phyloP scores from a whole-genome alignment of 2,113 vertebrate genomes.

The Pogona vitticeps region DNA sequence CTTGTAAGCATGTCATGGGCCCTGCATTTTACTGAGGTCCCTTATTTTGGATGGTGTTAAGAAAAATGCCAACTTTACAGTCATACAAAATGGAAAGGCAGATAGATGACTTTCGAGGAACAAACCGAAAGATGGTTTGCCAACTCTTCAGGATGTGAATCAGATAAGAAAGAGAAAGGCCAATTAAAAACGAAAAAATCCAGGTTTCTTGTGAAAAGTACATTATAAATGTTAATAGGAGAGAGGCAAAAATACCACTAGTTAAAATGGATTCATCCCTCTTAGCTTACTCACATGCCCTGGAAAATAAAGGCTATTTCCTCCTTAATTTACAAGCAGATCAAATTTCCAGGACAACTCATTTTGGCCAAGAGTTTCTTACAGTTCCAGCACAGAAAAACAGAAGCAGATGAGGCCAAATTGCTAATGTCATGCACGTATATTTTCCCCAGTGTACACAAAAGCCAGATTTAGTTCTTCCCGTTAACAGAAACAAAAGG shows the following conservation, averaged over 20 bases:
- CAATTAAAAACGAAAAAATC: background rate
- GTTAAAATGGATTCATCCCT: background rate
- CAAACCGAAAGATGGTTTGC: too few species aligned
- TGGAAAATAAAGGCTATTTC: background rate
- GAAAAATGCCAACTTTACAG: background rate
- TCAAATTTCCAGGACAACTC: background rate
- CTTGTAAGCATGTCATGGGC: background rate
- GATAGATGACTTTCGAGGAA: background rate
- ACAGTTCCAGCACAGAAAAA: background rate
- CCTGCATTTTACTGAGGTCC: background rate
- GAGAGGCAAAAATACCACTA: background rate
- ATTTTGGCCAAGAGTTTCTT: background rate
- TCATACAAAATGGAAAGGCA: background rate
- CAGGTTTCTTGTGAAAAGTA: background rate
- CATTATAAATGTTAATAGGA: background rate
- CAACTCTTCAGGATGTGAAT: background rate
- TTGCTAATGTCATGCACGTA: background rate
- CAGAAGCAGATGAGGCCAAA: background rate
- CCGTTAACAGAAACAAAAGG: background rate
- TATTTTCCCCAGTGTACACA: conserved; percentile 2
- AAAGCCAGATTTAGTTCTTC: conserved; percentile 26
- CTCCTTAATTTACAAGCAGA: background rate
- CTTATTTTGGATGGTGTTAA: too few species aligned
- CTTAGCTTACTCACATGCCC: background rate
- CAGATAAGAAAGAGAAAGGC: background rate